A percentile compares a stretch with the other conserved stretches of the same genome.
phyloP scores from a whole-genome alignment of 2,113 vertebrate species.

The Sylvietta virens region DNA sequence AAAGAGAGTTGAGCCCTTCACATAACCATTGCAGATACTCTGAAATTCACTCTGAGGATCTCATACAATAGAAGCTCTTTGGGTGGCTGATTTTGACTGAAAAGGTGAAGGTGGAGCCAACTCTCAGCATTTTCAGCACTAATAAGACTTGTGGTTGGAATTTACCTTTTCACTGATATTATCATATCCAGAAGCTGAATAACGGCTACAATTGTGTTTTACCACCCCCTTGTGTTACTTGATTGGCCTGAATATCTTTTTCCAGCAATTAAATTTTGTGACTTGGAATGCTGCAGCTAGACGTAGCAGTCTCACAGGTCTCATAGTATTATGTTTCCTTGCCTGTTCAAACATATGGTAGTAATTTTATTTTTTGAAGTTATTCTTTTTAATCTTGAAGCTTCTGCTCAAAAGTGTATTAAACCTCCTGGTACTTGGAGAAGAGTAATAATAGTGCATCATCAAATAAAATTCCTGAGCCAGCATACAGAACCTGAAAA shows the following conservation, averaged over 20 bases:
- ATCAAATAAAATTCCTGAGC: background rate
- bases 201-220: background rate
- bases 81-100: slow-evolving; percentile 17
- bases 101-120: background rate
- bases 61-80: slow-evolving; percentile 12
- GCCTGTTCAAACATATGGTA: background rate
- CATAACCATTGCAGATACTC: background rate
- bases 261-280: slow-evolving; percentile 13
- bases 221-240: background rate
- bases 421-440: background rate
- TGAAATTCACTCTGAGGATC: slow-evolving; percentile 22
- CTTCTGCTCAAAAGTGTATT: background rate
- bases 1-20: background rate
- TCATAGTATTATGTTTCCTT: background rate
- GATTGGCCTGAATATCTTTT: slow-evolving; percentile 13
- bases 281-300: background rate
- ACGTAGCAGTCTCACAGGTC: background rate
- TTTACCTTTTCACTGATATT: background rate
- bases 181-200: background rate
- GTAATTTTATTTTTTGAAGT: background rate
- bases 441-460: background rate
- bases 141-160: background rate
- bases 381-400: slow-evolving; percentile 21
- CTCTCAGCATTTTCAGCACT: background rate
- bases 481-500: background rate